Evolutionary conservation across 1,140 invertebrate genomes (phyloP), one percentile per base, ranked within the genome.

Genomic region (Nebria ingens): DNA sequence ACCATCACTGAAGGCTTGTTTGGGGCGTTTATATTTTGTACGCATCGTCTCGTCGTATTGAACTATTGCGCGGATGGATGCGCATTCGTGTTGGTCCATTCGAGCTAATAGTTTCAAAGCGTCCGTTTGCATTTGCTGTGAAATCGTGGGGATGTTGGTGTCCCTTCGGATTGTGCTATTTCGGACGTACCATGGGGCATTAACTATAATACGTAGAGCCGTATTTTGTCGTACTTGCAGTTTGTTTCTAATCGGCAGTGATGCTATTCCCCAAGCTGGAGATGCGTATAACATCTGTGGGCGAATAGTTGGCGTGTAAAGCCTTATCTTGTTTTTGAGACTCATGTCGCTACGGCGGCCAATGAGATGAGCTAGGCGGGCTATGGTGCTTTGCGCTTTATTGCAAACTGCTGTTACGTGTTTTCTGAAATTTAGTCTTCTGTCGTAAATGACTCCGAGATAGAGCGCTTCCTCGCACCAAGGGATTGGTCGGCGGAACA

Each of bases 91-190:
- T n/a, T n/a, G n/a, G n/a, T n/a, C n/a, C n/a, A n/a, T n/a, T n/a
- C n/a, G n/a, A n/a, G n/a, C n/a, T n/a, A n/a, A n/a, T n/a, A n/a
- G n/a, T n/a, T n/a, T n/a, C n/a, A n/a, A n/a, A n/a, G n/a, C n/a
- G n/a, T n/a, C n/a, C n/a, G n/a, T n/a, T n/a, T n/a, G n/a, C n/a
- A n/a, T n/a, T n/a, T n/a, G n/a, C n/a, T n/a, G n/a, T n/a, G n/a
- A n/a, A n/a, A 59, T 40, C 6, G 34, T 45, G 1, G 20, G n/a
- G 22, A 59, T 50, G 11, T 53, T 38, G 15, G 51, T 25, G 51
- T 59, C 58, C 21, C 42, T 50, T 49, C 56, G 25, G 25, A 34
- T 6, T 34, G 25, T 34, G 25, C 6, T 9, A 9, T 9, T 34
- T 34, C n/a, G 6, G 6, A 34, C 25, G 25, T 34, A 34, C n/a